Conservation (phyloP, 37 sponge, comb jelly and placozoan genomes). For the Oopsacas minuta region DNA sequence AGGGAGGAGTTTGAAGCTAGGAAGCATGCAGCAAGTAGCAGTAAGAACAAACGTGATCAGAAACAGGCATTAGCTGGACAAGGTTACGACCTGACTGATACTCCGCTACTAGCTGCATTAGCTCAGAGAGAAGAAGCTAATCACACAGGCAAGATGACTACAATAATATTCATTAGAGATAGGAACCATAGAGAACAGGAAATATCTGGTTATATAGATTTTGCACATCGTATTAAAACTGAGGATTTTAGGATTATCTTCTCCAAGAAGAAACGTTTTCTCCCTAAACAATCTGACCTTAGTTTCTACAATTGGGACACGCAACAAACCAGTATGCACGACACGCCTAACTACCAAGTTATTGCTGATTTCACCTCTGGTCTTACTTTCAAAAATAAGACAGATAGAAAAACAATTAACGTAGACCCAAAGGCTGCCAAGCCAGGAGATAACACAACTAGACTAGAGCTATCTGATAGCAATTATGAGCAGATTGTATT, state of each 20-base stretch:
- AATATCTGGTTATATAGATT: constrained; percentile 93
- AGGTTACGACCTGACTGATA: constrained; percentile 55
- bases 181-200: constrained; percentile 76
- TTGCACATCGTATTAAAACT: constrained; percentile 81
- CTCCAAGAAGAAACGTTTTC: constrained; percentile 51
- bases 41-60: constrained; percentile 66
- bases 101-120: constrained; percentile 62
- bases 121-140: constrained; percentile 92
- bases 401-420: constrained; percentile 76
- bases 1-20: constrained; percentile 88
- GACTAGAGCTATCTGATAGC: constrained; percentile 39
- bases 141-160: constrained; percentile 87
- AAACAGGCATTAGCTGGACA: constrained; percentile 54
- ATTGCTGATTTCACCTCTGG: constrained; percentile 71
- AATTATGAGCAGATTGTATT: constrained; percentile 70
- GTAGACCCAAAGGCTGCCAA: constrained; percentile 78
- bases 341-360: constrained; percentile 83
- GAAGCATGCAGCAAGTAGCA: constrained; percentile 68
- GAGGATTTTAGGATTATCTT: constrained; percentile 88
- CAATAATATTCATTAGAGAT: constrained; percentile 85
- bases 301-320: constrained; percentile 99
- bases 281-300: constrained; percentile 79
- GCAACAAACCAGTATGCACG: constrained; percentile 57
- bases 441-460: constrained; percentile 78
- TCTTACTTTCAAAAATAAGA: constrained; percentile 84